These are phyloP conservation scores for Corydoras sp. DNA, from an alignment of 2,113 vertebrate genomes.

Conservation along the genomic window DNA sequence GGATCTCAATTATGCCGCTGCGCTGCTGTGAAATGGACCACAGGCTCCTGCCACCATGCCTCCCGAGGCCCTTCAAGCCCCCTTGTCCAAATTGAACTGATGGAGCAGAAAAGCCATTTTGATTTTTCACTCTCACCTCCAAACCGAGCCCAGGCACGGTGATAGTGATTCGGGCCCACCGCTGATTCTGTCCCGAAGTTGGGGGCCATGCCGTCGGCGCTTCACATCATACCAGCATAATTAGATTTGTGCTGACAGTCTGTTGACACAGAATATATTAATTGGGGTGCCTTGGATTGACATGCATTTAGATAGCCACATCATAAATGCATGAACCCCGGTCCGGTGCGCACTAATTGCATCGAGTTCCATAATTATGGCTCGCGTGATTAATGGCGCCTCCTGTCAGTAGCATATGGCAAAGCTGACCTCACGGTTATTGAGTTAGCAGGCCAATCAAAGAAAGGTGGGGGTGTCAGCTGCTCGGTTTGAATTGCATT, in stretches of 20 bases:
- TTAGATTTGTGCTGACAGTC: conserved; percentile 47
- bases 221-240: conserved; percentile 31
- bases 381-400: conserved; percentile 41
- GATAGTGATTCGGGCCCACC: conserved; percentile 21
- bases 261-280: conserved; percentile 41
- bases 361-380: conserved; percentile 30
- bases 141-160: not conserved
- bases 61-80: conserved; percentile 39
- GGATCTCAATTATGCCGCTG: conserved; percentile 44
- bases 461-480: conserved; percentile 25
- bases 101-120: conserved; percentile 50
- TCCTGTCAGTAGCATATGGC: conserved; percentile 44
- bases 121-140: conserved; percentile 36
- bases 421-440: conserved; percentile 40
- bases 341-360: conserved; percentile 38
- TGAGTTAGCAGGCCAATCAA: conserved; percentile 43
- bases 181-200: conserved; percentile 5
- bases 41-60: conserved; percentile 29
- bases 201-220: conserved; percentile 7
- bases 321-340: conserved; percentile 42
- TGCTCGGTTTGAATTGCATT: conserved; percentile 16
- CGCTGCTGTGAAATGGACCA: conserved; percentile 35
- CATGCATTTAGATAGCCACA: conserved; percentile 39
- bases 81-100: conserved; percentile 43
- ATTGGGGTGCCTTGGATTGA: conserved; percentile 39